These are phyloP conservation scores for Aethina tumida DNA, from an alignment of 1,140 invertebrate genomes.

Conservation along the genomic window DNA sequence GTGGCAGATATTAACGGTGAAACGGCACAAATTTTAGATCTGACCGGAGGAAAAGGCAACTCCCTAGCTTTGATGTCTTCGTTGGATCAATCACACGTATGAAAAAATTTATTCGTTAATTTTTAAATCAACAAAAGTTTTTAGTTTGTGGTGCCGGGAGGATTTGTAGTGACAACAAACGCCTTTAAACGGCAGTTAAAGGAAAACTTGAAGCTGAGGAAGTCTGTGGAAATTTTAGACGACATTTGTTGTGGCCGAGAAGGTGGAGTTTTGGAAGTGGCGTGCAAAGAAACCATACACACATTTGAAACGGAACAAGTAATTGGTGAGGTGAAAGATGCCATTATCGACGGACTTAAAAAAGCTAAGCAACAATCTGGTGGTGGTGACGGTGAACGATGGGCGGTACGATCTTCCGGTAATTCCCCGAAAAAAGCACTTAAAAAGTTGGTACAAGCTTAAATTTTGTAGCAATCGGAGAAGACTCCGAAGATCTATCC, in stretches of 20 bases:
- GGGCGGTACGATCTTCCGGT: constrained; percentile 30
- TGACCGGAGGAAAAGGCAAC: constrained; percentile 61
- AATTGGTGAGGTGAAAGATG: constrained; percentile 13
- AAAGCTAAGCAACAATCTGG: constrained; percentile 8
- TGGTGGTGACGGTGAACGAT: constrained; percentile 10
- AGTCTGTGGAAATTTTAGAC: constrained; percentile 21
- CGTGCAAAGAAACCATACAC: constrained; percentile 21
- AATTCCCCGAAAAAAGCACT: constrained; percentile 1
- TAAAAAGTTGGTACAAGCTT: neutral
- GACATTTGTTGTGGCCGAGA: constrained; percentile 24
- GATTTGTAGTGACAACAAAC: constrained; percentile 26
- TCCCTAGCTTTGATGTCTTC: constrained; percentile 53
- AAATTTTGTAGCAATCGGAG: constrained; percentile 49
- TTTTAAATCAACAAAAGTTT: constrained; percentile 4
- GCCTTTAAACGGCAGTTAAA: constrained; percentile 20
- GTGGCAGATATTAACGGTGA: constrained; percentile 17
- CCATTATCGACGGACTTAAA: constrained; percentile 7
- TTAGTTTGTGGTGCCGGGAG: constrained; percentile 23
- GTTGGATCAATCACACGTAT: constrained; percentile 34
- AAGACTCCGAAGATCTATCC: constrained; percentile 68
- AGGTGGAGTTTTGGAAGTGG: constrained; percentile 21
- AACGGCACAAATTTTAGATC: constrained; percentile 18
- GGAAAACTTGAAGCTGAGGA: constrained; percentile 21
- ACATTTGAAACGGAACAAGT: constrained; percentile 22
- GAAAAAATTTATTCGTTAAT: neutral